A percentile compares a stretch with the other conserved stretches of the same genome.
Evolutionary conservation across 35 echinoderm and acorn worm species (phyloP).

Genomic region (Acanthaster planci): DNA sequence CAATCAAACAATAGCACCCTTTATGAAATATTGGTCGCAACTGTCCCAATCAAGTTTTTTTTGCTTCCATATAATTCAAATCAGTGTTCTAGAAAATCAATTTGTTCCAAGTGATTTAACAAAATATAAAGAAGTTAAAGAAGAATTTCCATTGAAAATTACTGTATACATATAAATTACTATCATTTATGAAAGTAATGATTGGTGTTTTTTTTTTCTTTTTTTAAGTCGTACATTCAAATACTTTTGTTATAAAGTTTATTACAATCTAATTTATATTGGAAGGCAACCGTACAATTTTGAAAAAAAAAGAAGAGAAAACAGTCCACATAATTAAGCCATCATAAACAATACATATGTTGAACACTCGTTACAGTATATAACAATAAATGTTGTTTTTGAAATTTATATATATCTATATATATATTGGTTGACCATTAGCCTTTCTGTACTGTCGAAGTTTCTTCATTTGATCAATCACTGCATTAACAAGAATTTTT

Average conservation of each 20-base stretch:
- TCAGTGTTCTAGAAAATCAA: constrained; percentile 10
- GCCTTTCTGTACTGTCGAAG: no score
- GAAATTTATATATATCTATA: no score
- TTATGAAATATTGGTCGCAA: constrained; percentile 19
- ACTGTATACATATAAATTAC: constrained; percentile 34
- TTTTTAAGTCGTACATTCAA: constrained; percentile 19
- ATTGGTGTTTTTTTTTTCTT: constrained; percentile 8
- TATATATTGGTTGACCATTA: no score
- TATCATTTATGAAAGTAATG: constrained; percentile 31
- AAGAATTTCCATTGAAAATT: constrained; percentile 2
- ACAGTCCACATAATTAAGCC: not conserved
- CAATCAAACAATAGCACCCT: constrained; percentile 50
- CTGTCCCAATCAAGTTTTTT: constrained; percentile 15
- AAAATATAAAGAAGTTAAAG: constrained; percentile 27
- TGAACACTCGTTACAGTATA: constrained; percentile 16
- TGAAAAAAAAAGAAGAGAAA: constrained; percentile 1
- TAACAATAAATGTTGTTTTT: not conserved
- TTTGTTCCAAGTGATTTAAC: constrained; percentile 32
- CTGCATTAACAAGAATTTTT: constrained; percentile 31
- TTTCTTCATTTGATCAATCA: not conserved
- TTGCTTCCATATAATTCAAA: constrained; percentile 19
- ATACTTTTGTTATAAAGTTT: constrained; percentile 18
- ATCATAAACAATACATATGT: constrained; percentile 13
- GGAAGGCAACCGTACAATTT: constrained; percentile 26
- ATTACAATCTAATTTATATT: constrained; percentile 28